Evolutionary conservation across 2,113 vertebrate species (phyloP), one percentile per base, ranked within the genome.

Genomic region (Bombycilla garrulus): DNA sequence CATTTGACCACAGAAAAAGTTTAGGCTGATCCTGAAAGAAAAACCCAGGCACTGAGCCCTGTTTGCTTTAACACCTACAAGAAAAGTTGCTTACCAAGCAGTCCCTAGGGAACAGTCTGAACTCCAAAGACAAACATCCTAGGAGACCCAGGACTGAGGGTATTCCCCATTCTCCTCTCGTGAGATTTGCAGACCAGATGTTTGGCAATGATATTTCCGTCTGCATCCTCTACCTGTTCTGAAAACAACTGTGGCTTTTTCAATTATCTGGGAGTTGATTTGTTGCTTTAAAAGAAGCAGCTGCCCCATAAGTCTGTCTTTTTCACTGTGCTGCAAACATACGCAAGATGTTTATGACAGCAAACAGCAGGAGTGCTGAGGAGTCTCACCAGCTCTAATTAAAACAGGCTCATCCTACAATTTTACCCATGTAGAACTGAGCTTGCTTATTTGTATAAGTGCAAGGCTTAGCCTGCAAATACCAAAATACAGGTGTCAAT

Each of bases 311-410:
- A 93, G 74, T 67, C 95, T 85, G 86, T 70, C 60, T 92, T 89
- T 87, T 72, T 56, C 77, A 87, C 78, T 72, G 73, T 87, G 91
- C 82, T 93, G 77, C 89, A 93, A 95, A 93, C 91, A 94, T 64
- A 93, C 9, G 40, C 92, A 89, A 93, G 86, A 88, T 96, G 92
- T 96, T 97, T 97, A 96, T 83, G 96, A 94, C 80, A 79, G 80
- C 77, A 94, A 97, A 96, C 96, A 97, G 97, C 94, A 92, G 95
- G 93, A 97, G 66, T 44, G 65, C 74, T 61, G 79, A 92, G 92
- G 77, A 97, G 91, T 91, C 86, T 96, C 91, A 92, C 94, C 89
- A 96, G 64, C 80, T 90, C 95, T 97, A 96, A 97, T 97, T 97
- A 96, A 96, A 96, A 85, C 51, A 96, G 89, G 79, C 74, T 93